Percentiles rank a stretch among this genome's conserved stretches.
Evolutionary conservation across 2,113 vertebrate genomes (phyloP).

Genomic region (Pogonocichla stellata): DNA sequence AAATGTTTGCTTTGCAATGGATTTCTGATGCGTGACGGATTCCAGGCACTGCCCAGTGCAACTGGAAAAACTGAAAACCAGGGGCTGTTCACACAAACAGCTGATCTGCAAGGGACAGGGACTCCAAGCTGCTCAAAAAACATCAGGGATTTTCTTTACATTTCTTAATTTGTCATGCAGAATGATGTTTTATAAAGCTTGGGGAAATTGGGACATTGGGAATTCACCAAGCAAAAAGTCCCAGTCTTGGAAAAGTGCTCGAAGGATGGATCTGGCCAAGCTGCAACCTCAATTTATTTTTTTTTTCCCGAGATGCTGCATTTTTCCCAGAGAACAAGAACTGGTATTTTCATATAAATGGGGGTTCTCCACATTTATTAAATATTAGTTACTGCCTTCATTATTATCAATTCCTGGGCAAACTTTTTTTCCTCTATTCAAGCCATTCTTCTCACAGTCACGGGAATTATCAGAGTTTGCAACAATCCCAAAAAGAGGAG

Average conservation of each 20-base stretch:
- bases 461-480: conserved; percentile 33
- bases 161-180: background rate
- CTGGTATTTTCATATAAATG: background rate
- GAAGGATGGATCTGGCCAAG: background rate
- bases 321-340: conserved; percentile 36
- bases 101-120: background rate
- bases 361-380: background rate
- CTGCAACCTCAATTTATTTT: background rate
- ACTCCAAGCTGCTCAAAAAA: background rate
- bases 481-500: conserved; percentile 55
- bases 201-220: background rate
- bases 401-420: background rate
- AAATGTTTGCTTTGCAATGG: conserved; percentile 30
- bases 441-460: conserved; percentile 45
- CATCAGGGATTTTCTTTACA: background rate
- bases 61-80: background rate
- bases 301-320: background rate
- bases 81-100: background rate
- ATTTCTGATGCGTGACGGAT: background rate
- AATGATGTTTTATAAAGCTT: background rate
- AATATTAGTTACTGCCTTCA: background rate
- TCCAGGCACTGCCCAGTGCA: background rate
- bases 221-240: background rate
- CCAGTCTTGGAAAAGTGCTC: background rate
- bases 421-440: background rate